Base-by-base conservation (phyloP, 1,140 invertebrate species). In the Anoplolepis gracilipes region DNA sequence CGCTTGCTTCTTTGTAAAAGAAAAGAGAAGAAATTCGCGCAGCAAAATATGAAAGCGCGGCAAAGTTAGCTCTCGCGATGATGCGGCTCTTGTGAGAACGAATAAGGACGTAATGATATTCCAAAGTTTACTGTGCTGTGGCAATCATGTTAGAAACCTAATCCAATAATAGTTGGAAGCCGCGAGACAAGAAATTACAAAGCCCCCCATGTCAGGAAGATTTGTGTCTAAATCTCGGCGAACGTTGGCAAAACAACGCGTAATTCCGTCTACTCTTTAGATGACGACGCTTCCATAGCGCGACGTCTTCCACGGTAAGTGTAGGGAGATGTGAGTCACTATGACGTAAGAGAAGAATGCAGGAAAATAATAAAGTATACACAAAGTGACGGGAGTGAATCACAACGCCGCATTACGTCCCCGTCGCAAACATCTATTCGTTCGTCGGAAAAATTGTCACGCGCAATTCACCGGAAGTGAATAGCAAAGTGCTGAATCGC, bases 221-320 rank as follows among this genome's bases (percentile, higher is more conserved):
- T 82, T 82, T 82, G 78, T 82, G 78, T 82, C 78, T 82, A 82
- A 82, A 82, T 82, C 78, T 42, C 53, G 67, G 78, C 67, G 78
- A 57, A 16, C 78, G 78, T 46, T 59, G 53, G 65, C 67, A 82
- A 82, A 82, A 82, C 78, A 82, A 82, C 78, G 78, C 78, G 78
- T 73, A 82, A 82, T 82, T 82, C 67, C 42, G 78, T 82, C 78
- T 82, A 82, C 67, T 67, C 78, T 81, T 73, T 73, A 46, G 53
- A 82, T 73, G 78, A 70, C 85, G 77, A 72, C 22, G 67, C 77
- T 72, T 59, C 62, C 65, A n/a, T n/a, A n/a, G n/a, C n/a, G n/a
- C n/a, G 77, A 59, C 84, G 59, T 76, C 85, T 82, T 75, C 22
- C 5, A 75, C 64, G 57, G 79, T 86, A 90, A 90, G 88, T 87